A percentile compares a stretch with the other conserved stretches of the same genome.
phyloP scores from a whole-genome alignment of 2,797 vertebrate genomes.

The Rhodeus uyekii region DNA sequence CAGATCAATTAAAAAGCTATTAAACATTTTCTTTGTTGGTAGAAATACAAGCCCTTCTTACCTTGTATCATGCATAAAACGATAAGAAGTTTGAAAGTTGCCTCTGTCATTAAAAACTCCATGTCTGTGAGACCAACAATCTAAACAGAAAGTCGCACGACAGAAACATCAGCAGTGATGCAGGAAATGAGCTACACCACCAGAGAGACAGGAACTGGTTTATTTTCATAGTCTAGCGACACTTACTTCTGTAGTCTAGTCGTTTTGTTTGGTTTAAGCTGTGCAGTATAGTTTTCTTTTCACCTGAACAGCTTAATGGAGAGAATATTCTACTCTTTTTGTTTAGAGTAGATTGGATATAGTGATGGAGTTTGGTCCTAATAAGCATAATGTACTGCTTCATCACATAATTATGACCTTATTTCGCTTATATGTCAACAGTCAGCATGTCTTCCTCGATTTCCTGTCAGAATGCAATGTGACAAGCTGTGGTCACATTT shows the following conservation, averaged over 20 bases:
- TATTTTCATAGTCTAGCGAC: background rate
- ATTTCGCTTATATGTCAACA: background rate
- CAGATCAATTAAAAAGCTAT: background rate
- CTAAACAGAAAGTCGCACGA: constrained; percentile 18
- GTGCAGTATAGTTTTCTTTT: background rate
- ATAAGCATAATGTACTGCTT: background rate
- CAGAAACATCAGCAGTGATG: background rate
- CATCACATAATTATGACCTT: background rate
- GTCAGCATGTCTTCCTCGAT: background rate
- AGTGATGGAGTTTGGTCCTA: background rate
- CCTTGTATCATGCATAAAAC: constrained; percentile 65
- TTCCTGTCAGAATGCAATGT: constrained; percentile 20
- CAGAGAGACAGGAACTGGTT: constrained; percentile 45
- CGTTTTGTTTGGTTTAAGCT: background rate
- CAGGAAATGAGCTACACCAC: constrained; percentile 49
- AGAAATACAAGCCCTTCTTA: constrained; percentile 58
- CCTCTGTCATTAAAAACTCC: constrained; percentile 54
- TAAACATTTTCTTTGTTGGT: background rate
- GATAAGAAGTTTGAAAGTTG: constrained; percentile 58
- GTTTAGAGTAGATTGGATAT: background rate
- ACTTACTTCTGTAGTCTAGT: background rate
- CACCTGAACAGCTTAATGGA: background rate
- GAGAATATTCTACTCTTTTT: background rate
- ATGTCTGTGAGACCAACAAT: constrained; percentile 54
- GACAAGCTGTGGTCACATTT: background rate